These are phyloP conservation scores for Bellardia pandia DNA, from an alignment of 2,888 invertebrate species.

Conservation along the genomic window DNA sequence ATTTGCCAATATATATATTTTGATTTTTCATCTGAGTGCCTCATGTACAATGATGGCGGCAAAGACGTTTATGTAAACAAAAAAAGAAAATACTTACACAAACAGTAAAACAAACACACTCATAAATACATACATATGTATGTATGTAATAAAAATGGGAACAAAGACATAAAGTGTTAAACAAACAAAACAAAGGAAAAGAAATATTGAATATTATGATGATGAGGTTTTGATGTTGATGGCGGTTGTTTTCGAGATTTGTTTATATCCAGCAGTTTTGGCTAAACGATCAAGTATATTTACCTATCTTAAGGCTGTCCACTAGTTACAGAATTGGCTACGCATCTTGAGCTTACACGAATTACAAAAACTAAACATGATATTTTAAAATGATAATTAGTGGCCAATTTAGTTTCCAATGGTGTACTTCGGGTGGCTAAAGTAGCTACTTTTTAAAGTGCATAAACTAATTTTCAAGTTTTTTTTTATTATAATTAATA, in stretches of 20 bases:
- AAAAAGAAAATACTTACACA: neutral
- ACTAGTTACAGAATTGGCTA: too few relatives aligned
- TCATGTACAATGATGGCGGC: constrained; percentile 1
- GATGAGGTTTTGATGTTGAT: neutral
- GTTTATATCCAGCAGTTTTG: too few relatives aligned
- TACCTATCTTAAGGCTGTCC: too few relatives aligned
- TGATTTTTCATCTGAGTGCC: neutral
- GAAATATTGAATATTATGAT: neutral
- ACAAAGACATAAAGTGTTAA: constrained; percentile 39
- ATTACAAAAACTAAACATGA: too few relatives aligned
- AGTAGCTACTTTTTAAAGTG: too few relatives aligned
- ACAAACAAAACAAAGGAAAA: constrained; percentile 21
- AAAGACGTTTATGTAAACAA: constrained; percentile 16
- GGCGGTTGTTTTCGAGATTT: neutral
- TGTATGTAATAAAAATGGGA: neutral
- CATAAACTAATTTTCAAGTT: too few relatives aligned
- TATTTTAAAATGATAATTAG: too few relatives aligned
- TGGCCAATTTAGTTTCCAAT: too few relatives aligned
- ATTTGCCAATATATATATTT: constrained; percentile 17
- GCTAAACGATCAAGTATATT: too few relatives aligned
- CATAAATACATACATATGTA: neutral
- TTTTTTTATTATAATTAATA: too few relatives aligned
- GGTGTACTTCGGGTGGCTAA: too few relatives aligned
- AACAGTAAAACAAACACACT: neutral
- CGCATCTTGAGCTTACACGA: too few relatives aligned